Conservation (phyloP, 2,113 vertebrate genomes). For the Paratilapia polleni region DNA sequence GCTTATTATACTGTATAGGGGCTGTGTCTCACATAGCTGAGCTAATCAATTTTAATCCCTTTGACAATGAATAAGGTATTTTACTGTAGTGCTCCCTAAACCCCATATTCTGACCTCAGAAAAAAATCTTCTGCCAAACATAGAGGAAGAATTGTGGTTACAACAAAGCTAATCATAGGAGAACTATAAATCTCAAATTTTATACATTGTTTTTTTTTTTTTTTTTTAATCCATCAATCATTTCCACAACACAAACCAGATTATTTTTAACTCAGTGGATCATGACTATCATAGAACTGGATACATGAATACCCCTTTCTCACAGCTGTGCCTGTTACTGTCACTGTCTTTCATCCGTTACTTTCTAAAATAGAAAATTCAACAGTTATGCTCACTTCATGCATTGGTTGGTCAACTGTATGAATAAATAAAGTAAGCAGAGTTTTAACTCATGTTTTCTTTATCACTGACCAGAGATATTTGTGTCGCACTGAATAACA, state of each 20-base stretch:
- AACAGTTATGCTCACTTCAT: not conserved
- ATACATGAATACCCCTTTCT: too few relatives aligned
- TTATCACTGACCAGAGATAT: not conserved
- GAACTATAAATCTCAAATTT: not conserved
- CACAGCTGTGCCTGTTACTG: not conserved
- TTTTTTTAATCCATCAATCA: not conserved
- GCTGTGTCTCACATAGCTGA: conserved; percentile 53
- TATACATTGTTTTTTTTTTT: not conserved
- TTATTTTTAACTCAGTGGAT: not conserved
- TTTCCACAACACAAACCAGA: not conserved
- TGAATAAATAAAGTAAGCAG: not conserved
- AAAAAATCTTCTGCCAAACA: not conserved
- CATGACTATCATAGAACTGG: too few relatives aligned
- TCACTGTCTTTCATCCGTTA: too few relatives aligned
- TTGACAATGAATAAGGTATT: conserved; percentile 52
- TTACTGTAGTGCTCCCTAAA: conserved; percentile 20
- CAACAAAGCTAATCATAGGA: not conserved
- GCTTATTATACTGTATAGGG: conserved; percentile 45
- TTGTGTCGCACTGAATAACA: not conserved
- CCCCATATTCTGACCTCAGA: not conserved
- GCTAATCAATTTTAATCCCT: conserved; percentile 73
- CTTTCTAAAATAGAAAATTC: not conserved
- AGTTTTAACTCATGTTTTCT: not conserved
- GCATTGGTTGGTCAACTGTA: not conserved
- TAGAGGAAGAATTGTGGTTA: not conserved